Percentiles rank a stretch among this genome's conserved stretches.
These are phyloP conservation scores for Epinephelus fuscoguttatus DNA, from an alignment of 2,113 vertebrate species.

Conservation along the genomic window DNA sequence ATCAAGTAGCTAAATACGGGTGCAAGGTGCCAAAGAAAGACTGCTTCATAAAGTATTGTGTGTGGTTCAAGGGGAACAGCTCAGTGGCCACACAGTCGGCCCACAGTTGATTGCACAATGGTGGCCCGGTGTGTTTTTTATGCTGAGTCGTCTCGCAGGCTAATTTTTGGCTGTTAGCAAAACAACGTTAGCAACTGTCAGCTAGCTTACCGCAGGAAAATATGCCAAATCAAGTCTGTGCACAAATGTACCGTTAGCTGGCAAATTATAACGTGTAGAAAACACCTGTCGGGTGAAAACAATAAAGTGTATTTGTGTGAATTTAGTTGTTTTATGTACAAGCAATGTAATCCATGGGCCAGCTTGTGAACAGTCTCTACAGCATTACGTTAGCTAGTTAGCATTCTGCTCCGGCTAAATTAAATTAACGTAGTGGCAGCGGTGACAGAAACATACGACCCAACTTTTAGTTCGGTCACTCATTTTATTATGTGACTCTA, in stretches of 20 bases:
- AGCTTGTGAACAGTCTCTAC: neutral
- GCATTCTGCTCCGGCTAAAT: slow-evolving; percentile 59
- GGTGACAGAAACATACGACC: slow-evolving; percentile 9
- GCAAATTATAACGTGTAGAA: neutral
- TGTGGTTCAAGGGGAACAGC: neutral
- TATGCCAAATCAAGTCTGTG: neutral
- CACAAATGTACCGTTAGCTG: neutral
- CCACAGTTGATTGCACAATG: slow-evolving; percentile 71
- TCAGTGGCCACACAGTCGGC: slow-evolving; percentile 19
- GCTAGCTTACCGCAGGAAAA: slow-evolving; percentile 34
- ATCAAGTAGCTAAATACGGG: neutral
- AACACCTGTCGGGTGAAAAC: neutral
- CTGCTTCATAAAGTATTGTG: neutral
- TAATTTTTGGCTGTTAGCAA: slow-evolving; percentile 74
- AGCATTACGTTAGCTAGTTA: slow-evolving; percentile 54
- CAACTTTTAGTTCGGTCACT: neutral
- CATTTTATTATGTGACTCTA: rapidly evolving
- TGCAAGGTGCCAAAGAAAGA: neutral
- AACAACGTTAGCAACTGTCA: slow-evolving; percentile 65
- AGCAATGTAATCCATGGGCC: neutral
- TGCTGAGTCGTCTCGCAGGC: slow-evolving; percentile 79
- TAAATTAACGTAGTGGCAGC: slow-evolving; percentile 11
- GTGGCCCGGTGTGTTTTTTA: slow-evolving; percentile 72
- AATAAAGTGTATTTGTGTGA: rapidly evolving
- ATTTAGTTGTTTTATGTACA: neutral